Conservation (phyloP, 92 coral and sea anemone species). For the Pocillopora meandrina region DNA sequence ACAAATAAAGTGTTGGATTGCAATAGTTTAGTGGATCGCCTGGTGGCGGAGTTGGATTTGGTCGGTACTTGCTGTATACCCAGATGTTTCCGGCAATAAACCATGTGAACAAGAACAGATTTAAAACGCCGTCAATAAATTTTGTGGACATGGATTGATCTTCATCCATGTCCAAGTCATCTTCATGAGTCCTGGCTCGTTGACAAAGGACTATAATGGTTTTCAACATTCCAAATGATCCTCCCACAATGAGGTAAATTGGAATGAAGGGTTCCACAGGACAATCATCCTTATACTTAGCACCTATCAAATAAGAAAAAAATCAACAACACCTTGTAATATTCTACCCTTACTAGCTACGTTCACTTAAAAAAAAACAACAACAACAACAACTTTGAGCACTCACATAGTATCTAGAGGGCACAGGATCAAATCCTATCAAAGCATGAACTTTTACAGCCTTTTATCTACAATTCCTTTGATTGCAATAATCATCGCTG, state of each 20-base stretch:
- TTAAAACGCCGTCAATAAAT: constrained; percentile 94
- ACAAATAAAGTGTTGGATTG: constrained; percentile 95
- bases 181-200: constrained; percentile 85
- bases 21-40: constrained; percentile 91
- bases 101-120: constrained; percentile 96
- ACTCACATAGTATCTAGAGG: too few species aligned
- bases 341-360: background rate
- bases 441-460: too few species aligned
- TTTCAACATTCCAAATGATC: constrained; percentile 98
- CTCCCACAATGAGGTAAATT: constrained; percentile 94
- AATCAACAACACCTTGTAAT: background rate
- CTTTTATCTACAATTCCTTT: too few species aligned
- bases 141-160: constrained; percentile 99
- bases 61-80: constrained; percentile 96
- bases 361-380: too few species aligned
- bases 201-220: constrained; percentile 91
- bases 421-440: too few species aligned
- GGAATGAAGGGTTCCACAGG: constrained; percentile 99
- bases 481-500: too few species aligned
- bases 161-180: constrained; percentile 84
- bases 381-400: background rate
- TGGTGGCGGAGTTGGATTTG: constrained; percentile 85
- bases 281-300: constrained; percentile 92
- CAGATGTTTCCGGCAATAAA: constrained; percentile 99
- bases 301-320: constrained; percentile 54